These are phyloP conservation scores for Mormyrus hasselquistii DNA, from an alignment of 2,797 vertebrate species.

Conservation along the genomic window DNA sequence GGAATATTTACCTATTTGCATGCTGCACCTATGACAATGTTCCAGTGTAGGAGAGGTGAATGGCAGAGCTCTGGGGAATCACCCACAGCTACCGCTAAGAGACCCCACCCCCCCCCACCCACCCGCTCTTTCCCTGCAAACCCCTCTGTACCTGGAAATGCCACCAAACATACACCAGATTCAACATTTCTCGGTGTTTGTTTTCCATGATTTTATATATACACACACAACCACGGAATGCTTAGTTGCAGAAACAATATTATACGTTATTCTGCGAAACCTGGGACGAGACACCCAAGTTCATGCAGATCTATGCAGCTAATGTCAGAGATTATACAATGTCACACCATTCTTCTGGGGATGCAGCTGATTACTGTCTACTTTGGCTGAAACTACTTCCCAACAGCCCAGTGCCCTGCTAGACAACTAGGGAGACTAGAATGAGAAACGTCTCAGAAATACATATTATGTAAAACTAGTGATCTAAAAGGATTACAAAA, in stretches of 20 bases:
- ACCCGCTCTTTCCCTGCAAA: conserved; percentile 33
- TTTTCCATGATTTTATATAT: conserved; percentile 11
- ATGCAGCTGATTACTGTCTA: neutral
- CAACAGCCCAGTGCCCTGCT: neutral
- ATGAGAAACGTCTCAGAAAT: neutral
- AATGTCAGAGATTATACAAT: neutral
- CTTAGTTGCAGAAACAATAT: neutral
- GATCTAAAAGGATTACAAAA: neutral
- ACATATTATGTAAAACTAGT: neutral
- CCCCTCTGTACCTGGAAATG: conserved; percentile 49
- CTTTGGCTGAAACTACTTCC: neutral
- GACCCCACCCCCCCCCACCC: conserved; percentile 57
- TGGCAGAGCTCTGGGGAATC: neutral
- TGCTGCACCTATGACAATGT: neutral
- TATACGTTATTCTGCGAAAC: neutral
- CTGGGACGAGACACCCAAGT: neutral
- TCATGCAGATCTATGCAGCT: neutral
- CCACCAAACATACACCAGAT: conserved; percentile 67
- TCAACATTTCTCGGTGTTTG: conserved; percentile 29
- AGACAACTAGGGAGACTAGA: neutral
- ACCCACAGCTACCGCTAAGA: neutral
- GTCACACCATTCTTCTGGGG: neutral
- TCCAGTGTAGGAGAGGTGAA: neutral
- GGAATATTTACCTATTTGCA: neutral
- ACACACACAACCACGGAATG: neutral